phyloP scores from a whole-genome alignment of 1,140 invertebrate genomes.

The Diorhabda carinulata region DNA sequence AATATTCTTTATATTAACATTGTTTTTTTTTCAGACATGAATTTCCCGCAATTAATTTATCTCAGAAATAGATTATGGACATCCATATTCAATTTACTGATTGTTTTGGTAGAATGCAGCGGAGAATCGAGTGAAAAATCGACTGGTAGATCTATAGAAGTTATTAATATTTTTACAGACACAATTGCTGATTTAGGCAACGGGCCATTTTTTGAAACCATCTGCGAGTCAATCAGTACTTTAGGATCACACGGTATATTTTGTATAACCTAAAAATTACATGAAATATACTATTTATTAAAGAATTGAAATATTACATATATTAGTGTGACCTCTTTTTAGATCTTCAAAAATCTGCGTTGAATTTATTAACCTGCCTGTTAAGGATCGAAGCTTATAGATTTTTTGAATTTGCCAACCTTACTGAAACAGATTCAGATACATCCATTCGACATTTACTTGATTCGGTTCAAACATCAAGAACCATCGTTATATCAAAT shows the following conservation, averaged over 20 bases:
- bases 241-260: conserved; percentile 34
- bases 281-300: conserved; percentile 17
- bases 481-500: conserved; percentile 22
- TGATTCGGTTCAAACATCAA: conserved; percentile 28
- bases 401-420: neutral
- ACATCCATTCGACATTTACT: conserved; percentile 26
- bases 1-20: too few relatives aligned
- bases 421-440: neutral
- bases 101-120: conserved; percentile 39
- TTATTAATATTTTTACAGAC: conserved; percentile 39
- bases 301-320: conserved; percentile 6
- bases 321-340: conserved; percentile 11
- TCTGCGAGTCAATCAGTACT: conserved; percentile 45
- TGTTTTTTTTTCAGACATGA: conserved; percentile 36
- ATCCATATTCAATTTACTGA: conserved; percentile 51
- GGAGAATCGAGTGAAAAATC: conserved; percentile 13
- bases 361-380: conserved; percentile 35
- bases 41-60: conserved; percentile 42
- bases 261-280: conserved; percentile 42
- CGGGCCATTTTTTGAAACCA: conserved; percentile 44
- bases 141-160: conserved; percentile 33
- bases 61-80: conserved; percentile 50
- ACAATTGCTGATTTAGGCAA: conserved; percentile 43
- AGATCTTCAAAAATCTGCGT: conserved; percentile 43
- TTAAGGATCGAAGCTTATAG: conserved; percentile 31